Evolutionary conservation across 2,888 invertebrate genomes (phyloP).

Genomic region (Polyommatus iphigenia): DNA sequence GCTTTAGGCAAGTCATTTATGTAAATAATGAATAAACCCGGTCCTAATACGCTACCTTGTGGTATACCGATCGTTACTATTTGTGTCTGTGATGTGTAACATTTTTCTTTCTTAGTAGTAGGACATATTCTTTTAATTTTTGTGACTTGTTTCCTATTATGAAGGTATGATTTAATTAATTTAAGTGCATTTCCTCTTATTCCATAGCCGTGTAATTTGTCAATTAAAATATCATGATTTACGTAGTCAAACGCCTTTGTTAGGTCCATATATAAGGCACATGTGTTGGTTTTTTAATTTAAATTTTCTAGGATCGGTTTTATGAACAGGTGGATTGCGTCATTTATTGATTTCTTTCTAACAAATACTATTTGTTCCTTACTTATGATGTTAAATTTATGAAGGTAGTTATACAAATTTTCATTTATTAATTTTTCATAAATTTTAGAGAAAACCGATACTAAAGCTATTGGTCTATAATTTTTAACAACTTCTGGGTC

Average conservation of each 20-base stretch:
- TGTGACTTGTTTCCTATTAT: background rate
- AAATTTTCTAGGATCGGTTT: background rate
- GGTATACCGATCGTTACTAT: background rate
- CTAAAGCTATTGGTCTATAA: background rate
- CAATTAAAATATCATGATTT: background rate
- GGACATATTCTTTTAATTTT: constrained; percentile 1
- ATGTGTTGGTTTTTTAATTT: background rate
- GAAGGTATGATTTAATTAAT: background rate
- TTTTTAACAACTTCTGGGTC: background rate
- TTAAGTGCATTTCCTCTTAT: background rate
- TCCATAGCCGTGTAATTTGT: background rate
- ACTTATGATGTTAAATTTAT: background rate
- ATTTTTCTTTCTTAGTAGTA: background rate
- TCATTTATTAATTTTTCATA: background rate
- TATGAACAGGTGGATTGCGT: background rate
- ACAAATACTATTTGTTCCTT: background rate
- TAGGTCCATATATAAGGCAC: background rate
- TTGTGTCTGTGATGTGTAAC: background rate
- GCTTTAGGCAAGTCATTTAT: too few relatives aligned
- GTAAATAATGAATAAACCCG: too few relatives aligned
- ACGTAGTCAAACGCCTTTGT: background rate
- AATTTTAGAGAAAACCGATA: background rate
- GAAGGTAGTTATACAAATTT: background rate
- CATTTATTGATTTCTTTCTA: background rate
- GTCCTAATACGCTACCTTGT: too few relatives aligned